These are phyloP conservation scores for Bothrops alternatus DNA, from an alignment of 2,797 vertebrate species.

Conservation along the genomic window DNA sequence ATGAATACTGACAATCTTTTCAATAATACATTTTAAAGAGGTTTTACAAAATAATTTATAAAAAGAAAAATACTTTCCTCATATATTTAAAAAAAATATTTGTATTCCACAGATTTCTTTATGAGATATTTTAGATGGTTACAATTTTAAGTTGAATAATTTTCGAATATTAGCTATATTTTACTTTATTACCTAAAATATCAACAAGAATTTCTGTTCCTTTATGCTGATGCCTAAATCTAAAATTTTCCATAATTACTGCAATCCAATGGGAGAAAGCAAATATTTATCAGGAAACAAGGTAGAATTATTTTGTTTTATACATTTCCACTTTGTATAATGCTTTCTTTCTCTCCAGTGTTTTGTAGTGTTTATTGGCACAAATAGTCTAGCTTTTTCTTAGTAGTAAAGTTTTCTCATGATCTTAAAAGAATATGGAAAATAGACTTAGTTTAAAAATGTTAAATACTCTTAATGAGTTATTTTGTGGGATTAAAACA, in stretches of 20 bases:
- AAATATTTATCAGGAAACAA: not conserved
- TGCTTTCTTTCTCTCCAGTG: not conserved
- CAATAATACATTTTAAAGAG: not conserved
- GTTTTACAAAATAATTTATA: not conserved
- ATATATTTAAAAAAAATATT: not conserved
- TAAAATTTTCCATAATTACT: not conserved
- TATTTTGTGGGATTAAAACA: not conserved
- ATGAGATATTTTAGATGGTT: not conserved
- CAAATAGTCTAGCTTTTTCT: rapidly evolving
- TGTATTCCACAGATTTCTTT: not conserved
- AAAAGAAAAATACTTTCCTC: not conserved
- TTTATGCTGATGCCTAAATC: not conserved
- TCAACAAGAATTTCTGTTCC: not conserved
- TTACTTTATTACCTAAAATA: not conserved
- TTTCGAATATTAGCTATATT: not conserved
- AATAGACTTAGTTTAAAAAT: not conserved
- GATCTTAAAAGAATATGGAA: not conserved
- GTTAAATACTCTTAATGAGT: not conserved
- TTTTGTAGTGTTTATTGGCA: not conserved
- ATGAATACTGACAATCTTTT: not conserved
- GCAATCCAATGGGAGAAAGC: not conserved
- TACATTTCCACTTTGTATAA: not conserved
- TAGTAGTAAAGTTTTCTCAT: not conserved
- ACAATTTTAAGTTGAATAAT: not conserved
- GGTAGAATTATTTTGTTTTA: not conserved